Base-by-base conservation (phyloP, 64 coral and sea anemone species). In the Astreopora myriophthalma region DNA sequence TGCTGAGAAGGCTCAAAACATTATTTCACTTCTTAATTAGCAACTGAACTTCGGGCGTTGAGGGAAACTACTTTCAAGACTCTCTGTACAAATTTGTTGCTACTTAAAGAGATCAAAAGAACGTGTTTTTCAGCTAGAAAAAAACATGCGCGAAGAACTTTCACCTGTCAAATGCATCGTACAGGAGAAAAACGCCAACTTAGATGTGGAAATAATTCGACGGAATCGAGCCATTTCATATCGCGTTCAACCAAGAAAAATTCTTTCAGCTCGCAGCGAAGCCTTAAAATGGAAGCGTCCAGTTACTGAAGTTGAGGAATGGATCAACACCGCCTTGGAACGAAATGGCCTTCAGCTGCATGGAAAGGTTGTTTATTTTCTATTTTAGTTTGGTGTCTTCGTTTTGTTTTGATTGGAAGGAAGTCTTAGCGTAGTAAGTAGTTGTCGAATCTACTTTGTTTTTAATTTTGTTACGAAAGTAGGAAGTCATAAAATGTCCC, bases 211-310 rank as follows among this genome's bases (percentile, higher is more conserved):
- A 79, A 90, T 96, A 13, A 87, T 96, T 13, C 89, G 95, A 28
- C 76, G 76, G 78, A 87, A 82, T 87, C 95, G 95, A 26, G 67
- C 91, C 1, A 94, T 96, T 73, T 34, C 90, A 2, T 96, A 96
- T 48, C 89, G 93, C 64, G 91, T 96, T 11, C 79, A 80, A 33
- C 87, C 95, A 26, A 79, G 95, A 63, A 87, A 69, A 81, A 70
- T 94, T 14, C 34, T 94, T 62, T 40, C 85, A 2, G 91, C 90
- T 39, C 76, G 85, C 14, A 86, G 93, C 12, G 95, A 96, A 64
- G 71, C 89, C 20, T 94, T 90, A 13, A 66, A 76, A 20, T 96
- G 95, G 91, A 86, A 80, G 12, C 71, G 74, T 36, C 80, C 87
- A 14, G 48, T 83, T 0, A 20, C 48, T 1, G 65, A 90, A 20